phyloP scores from a whole-genome alignment of 1,140 invertebrate genomes.

The Spodoptera frugiperda region DNA sequence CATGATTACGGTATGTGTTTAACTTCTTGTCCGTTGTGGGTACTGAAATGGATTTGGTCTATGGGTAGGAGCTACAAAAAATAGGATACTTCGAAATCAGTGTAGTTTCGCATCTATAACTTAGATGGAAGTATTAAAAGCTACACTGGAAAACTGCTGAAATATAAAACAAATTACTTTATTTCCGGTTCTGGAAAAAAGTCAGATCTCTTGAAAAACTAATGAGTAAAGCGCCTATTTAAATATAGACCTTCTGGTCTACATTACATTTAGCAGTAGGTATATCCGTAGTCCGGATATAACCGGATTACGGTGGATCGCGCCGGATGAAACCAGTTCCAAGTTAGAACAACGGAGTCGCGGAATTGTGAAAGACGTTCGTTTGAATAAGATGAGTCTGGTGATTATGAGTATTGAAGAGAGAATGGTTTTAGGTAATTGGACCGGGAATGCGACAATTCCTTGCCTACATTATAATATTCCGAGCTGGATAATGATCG shows the following conservation, averaged over 20 bases:
- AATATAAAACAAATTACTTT: too few species aligned
- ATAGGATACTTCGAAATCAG: too few species aligned
- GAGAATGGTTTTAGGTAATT: constrained; percentile 25
- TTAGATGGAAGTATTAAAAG: too few species aligned
- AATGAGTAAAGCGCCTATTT: background rate
- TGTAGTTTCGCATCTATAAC: too few species aligned
- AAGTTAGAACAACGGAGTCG: constrained; percentile 38
- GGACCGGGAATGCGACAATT: background rate
- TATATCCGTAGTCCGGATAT: constrained; percentile 46
- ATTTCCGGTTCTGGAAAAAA: too few species aligned
- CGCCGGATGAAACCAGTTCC: constrained; percentile 43
- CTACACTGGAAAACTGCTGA: too few species aligned
- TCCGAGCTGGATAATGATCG: background rate
- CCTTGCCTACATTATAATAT: background rate
- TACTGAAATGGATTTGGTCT: too few species aligned
- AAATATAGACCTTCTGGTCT: background rate
- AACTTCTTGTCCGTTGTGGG: too few species aligned
- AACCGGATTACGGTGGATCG: constrained; percentile 53
- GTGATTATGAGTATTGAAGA: constrained; percentile 26
- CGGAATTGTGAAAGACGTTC: constrained; percentile 31
- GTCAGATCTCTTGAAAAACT: too few species aligned
- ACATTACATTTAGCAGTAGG: background rate
- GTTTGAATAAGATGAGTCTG: constrained; percentile 36
- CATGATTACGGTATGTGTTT: too few species aligned
- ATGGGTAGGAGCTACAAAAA: too few species aligned